Base-by-base conservation (phyloP, 1,140 invertebrate species). In the Homalodisca vitripennis region DNA sequence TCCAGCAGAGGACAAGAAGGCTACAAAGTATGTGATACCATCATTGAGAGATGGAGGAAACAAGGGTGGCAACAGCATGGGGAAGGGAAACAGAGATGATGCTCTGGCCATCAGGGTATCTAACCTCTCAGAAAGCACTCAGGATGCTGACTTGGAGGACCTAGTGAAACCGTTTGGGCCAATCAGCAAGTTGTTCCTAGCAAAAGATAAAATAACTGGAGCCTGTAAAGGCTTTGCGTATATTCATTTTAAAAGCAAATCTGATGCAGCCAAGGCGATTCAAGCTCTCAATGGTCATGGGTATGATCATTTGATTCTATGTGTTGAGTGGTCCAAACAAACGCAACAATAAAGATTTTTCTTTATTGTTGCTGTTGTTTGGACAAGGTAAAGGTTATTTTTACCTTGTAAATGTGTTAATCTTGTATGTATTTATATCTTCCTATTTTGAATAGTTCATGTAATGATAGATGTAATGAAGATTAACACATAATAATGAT, bases 301-400 rank as follows among this genome's bases (percentile, higher is more conserved):
- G 70, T 99, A 99, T 80, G 97, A 99, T 83, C 97, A 99, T 85
- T 86, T 99, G 66, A 99, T 99, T 79, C 82, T 99, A 13, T 97
- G 89, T 81, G 98, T 98, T 22, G 98, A 99, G 84, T 99, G 98
- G 98, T 98, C 98, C 1, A 99, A 98, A 81, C 91, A 60, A 29
- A n/a, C n/a, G n/a, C n/a, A n/a, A n/a, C n/a, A n/a, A n/a, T n/a
- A n/a, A n/a, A n/a, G n/a, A n/a, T n/a, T n/a, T n/a, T n/a, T n/a
- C n/a, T n/a, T n/a, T n/a, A n/a, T n/a, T n/a, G n/a, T n/a, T n/a
- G n/a, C n/a, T n/a, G n/a, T n/a, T n/a, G n/a, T n/a, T n/a, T n/a
- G n/a, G n/a, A n/a, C n/a, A n/a, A n/a, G n/a, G n/a, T n/a, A n/a
- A n/a, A n/a, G n/a, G n/a, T n/a, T n/a, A n/a, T n/a, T n/a, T n/a